Evolutionary conservation across 2,888 invertebrate genomes (phyloP).

Genomic region (Plagiodera versicolora): DNA sequence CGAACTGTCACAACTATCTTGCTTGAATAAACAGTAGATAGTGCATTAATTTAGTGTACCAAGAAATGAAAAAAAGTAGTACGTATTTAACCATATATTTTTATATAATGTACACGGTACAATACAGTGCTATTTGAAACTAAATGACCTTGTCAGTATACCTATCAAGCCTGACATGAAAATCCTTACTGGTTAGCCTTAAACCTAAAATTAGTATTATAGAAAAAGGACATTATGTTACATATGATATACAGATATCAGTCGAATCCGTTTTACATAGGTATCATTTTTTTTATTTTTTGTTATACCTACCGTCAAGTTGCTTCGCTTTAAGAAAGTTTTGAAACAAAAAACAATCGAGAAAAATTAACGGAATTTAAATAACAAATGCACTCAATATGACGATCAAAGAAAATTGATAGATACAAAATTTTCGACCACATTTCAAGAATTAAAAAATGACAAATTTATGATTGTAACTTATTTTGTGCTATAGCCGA

Average conservation of each 20-base stretch:
- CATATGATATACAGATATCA: slow-evolving; percentile 45
- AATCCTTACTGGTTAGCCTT: slow-evolving; percentile 43
- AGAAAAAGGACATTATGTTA: slow-evolving; percentile 47
- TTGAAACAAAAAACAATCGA: slow-evolving; percentile 18
- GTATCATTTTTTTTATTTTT: slow-evolving; percentile 10
- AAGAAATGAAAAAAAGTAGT: neutral
- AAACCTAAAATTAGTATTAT: slow-evolving; percentile 44
- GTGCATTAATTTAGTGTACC: too few relatives aligned
- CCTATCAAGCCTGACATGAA: slow-evolving; percentile 51
- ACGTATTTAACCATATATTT: slow-evolving; percentile 52
- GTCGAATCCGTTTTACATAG: slow-evolving; percentile 31
- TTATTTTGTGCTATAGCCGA: too few relatives aligned
- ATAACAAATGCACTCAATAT: neutral
- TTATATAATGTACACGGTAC: slow-evolving; percentile 55
- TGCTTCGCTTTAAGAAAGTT: slow-evolving; percentile 13
- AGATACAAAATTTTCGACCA: neutral
- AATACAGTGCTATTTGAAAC: slow-evolving; percentile 53
- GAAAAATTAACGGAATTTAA: neutral
- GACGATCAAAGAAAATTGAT: neutral
- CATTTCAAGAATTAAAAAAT: too few relatives aligned
- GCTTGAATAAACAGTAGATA: too few relatives aligned
- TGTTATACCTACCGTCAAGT: slow-evolving; percentile 15
- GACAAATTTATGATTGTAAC: too few relatives aligned
- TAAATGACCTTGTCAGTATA: slow-evolving; percentile 49
- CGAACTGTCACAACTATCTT: too few relatives aligned